A percentile compares a stretch with the other conserved stretches of the same genome.
Conservation (phyloP, 1,140 invertebrate species). For the Aricia agestis region DNA sequence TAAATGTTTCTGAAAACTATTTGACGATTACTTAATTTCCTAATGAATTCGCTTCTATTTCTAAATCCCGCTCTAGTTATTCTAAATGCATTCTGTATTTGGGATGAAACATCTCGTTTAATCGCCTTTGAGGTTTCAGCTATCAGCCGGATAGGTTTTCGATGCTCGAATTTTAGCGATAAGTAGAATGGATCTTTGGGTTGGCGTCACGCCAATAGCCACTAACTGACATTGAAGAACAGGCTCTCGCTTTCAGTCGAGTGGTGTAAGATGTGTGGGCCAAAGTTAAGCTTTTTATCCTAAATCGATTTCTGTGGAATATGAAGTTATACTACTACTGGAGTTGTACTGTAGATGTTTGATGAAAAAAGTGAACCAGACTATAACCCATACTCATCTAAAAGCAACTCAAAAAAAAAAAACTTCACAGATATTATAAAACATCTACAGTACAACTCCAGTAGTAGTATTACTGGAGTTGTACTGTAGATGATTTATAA, state of each 20-base stretch:
- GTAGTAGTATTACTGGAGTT: too few species aligned
- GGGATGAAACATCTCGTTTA: not conserved
- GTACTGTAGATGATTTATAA: too few species aligned
- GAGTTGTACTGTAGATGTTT: too few species aligned
- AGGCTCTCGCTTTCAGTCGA: slow-evolving; percentile 34
- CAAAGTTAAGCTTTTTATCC: slow-evolving; percentile 16
- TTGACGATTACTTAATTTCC: not conserved
- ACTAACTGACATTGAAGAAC: slow-evolving; percentile 39
- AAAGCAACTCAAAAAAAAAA: too few species aligned
- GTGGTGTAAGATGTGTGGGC: slow-evolving; percentile 27
- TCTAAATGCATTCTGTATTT: not conserved
- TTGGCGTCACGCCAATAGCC: slow-evolving; percentile 40
- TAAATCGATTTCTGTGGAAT: slow-evolving; percentile 4
- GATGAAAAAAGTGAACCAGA: too few species aligned
- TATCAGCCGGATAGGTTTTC: slow-evolving; percentile 21
- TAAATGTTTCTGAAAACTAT: too few species aligned
- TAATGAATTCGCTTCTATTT: not conserved
- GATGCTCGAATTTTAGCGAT: slow-evolving; percentile 23
- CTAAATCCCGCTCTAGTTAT: not conserved
- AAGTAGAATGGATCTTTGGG: slow-evolving; percentile 32
- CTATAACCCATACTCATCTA: too few species aligned
- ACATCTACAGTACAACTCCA: too few species aligned
- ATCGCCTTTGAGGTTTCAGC: slow-evolving; percentile 16
- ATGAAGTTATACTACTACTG: not conserved
- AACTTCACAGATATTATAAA: too few species aligned